Base-by-base conservation (phyloP, 2,113 vertebrate genomes). In the Egretta garzetta region DNA sequence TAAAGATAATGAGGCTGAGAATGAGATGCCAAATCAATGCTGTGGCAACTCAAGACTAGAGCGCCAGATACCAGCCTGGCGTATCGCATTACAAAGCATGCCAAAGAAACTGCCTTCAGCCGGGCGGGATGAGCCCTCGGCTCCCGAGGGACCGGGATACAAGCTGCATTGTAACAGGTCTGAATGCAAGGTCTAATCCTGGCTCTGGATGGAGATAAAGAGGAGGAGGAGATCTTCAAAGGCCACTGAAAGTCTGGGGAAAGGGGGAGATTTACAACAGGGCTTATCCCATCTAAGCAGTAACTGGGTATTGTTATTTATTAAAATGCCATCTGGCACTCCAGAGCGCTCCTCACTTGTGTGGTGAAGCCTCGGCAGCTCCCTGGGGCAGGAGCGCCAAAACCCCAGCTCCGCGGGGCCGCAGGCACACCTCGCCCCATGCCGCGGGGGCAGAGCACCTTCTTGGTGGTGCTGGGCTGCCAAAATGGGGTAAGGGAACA, bases 271-370 rank as follows among this genome's bases (percentile, higher is more conserved):
- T 96, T 97, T 97, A 96, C 94, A 91, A 97, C 86, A 88, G 87
- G 91, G 95, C 90, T 97, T 97, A 95, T 93, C 95, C 97, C 93
- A 96, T 97, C 93, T 88, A 94, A 97, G 96, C 93, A 68, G 77
- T 95, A 93, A 95, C 89, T 39, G 91, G 41, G 91, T 88, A 94
- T 96, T 96, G 91, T 96, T 94, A 91, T 93, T 91, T 95, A 96
- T 96, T 94, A 96, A 97, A 97, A 96, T 96, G 95, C 95, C 96
- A 96, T 97, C 96, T 97, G 96, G 96, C 84, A 90, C 81, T 85
- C 76, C 8, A 6, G 35, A 84, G 84, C 2, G 10, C 73, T 94
- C 80, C 45, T 93, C 4, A 6, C 37, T 47, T 1, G 13, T 1
- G 26, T 0, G 7, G 80, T 20, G 91, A 86, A 88, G 93, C 64